Base-by-base conservation (phyloP, 2,888 invertebrate species). In the Barypeithes pellucidus region DNA sequence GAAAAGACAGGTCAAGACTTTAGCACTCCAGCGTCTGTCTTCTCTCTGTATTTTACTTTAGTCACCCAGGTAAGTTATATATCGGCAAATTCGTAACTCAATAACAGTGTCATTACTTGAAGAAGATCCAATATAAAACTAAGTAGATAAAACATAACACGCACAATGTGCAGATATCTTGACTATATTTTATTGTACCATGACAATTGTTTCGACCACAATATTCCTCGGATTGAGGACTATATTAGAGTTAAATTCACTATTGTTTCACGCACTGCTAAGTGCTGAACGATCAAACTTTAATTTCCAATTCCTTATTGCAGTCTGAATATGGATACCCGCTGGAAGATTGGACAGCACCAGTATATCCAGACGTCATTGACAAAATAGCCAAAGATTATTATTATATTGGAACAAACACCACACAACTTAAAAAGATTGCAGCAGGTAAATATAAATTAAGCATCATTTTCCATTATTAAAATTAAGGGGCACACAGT, bases 341-440 rank as follows among this genome's bases (percentile, higher is more conserved):
- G 3, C 14, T 73, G 3, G 73, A 69, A 69, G 60, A 63, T 8
- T 73, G 73, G 73, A 2, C 47, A n/a, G 59, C 68, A 33, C 39
- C 41, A 54, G 62, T 77, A 12, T 75, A 52, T 36, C 77, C 77
- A 24, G 54, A 74, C 4, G 22, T 52, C 20, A 54, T 76, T 12
- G 75, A 71, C 52, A 54, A 67, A 43, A 67, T 72, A 18, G 43
- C 68, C 20, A 65, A 67, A 47, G 29, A 59, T 11, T 20, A 39
- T 8, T 76, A 77, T 61, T 59, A 73, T 20, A 43, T 77, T n/a
- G 66, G 20, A 16, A 75, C 75, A 22, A 70, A 67, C 36, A 77
- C 73, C 12, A 71, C 63, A 4, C 39, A 22, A 8, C 41, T 68
- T n/a, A 68, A 60, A 39, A 60, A 61, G n/a, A 50, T 61, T 14